Evolutionary conservation across 2,888 invertebrate genomes (phyloP).

Genomic region (Antitype chi): DNA sequence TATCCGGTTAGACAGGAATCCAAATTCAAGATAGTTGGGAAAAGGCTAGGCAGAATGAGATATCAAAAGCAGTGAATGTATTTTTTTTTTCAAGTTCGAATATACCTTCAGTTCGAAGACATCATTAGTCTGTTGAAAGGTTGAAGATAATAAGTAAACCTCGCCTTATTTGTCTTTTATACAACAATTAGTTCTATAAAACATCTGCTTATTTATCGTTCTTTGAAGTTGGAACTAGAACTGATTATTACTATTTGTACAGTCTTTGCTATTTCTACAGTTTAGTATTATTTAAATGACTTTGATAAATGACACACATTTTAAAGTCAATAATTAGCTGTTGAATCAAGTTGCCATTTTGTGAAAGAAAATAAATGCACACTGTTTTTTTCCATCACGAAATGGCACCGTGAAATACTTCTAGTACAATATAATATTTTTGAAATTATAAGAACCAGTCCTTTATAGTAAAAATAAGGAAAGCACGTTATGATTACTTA

Average conservation of each 20-base stretch:
- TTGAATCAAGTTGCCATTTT: no score
- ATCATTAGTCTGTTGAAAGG: background rate
- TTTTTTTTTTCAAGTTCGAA: background rate
- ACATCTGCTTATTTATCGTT: conserved; percentile 9
- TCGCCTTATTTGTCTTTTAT: background rate
- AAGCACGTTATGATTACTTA: background rate
- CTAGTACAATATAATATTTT: no score
- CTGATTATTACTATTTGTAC: conserved; percentile 19
- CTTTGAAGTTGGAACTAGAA: conserved; percentile 12
- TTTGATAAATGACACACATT: background rate
- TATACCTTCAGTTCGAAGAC: background rate
- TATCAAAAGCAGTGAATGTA: background rate
- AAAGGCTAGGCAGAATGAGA: background rate
- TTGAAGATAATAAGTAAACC: background rate
- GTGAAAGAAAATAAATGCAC: no score
- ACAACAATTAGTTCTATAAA: background rate
- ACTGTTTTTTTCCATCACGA: background rate
- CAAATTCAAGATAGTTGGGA: background rate
- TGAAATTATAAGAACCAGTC: background rate
- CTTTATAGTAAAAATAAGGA: no score
- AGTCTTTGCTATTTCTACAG: conserved; percentile 1
- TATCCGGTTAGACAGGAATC: background rate
- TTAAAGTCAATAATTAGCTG: background rate
- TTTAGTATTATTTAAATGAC: background rate
- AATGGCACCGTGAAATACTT: background rate